Base-by-base conservation (phyloP, 2,797 vertebrate species). In the Siniperca undulata region DNA sequence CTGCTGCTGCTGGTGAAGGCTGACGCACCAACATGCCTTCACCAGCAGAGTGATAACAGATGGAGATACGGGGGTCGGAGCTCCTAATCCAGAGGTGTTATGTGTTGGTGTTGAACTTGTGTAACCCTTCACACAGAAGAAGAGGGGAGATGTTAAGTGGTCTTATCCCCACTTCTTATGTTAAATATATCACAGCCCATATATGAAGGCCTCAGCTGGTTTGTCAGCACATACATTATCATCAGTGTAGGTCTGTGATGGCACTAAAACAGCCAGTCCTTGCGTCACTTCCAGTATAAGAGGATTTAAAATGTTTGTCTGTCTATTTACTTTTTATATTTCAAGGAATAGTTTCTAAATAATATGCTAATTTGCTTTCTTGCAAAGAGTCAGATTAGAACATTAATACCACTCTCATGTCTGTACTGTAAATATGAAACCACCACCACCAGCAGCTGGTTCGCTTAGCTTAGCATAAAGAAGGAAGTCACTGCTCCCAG, bases 1-100 rank as follows among this genome's bases (percentile, higher is more conserved):
- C 76, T 46, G 64, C 76, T 46, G 81, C 68, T 81, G 75, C 64
- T 66, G 74, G 52, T 77, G 80, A 81, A 50, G 65, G 68, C 62
- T 40, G 70, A 70, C 44, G 20, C 78, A 84, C 64, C 70, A 38
- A 79, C 88, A 83, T 78, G 77, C 82, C 88, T 87, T 27, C 85
- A 83, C 72, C 78, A 59, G 83, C 74, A 76, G 90, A 92, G 88
- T 71, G 87, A 92, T 92, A 92, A 92, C 93, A 94, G 87, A 93
- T 91, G 91, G 77, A 81, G 82, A 90, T 82, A 72, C 77, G 62
- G 80, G 77, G 89, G 79, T 67, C 48, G 3, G 38, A 36, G 80
- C 79, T 73, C 30, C 40, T 77, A 77, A 89, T 89, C 80, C 79
- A 67, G 72, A 66, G 71, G 74, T 78, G 82, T 85, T 83, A 78